Base-by-base conservation (phyloP, 2,888 invertebrate genomes). In the Pardosa pseudoannulata region DNA sequence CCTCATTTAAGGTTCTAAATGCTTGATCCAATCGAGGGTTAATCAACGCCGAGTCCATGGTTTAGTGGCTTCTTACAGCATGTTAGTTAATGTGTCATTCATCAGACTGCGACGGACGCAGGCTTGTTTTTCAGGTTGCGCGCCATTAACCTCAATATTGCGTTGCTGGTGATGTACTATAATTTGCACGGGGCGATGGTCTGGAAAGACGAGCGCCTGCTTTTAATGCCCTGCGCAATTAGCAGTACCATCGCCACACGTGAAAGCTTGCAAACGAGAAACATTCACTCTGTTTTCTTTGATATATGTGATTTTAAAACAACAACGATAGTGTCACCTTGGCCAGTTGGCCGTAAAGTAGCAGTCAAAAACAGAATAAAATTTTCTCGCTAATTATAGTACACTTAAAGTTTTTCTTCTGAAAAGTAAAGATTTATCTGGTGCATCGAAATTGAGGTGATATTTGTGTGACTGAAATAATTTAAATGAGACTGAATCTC, bases 91-190 rank as follows among this genome's bases (percentile, higher is more conserved):
- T 56, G 56, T 23, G 56, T 56, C 56, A 56, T 56, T 23, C 56
- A 56, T 56, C 56, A 56, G 56, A 19, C 19, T 56, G 56, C 19
- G 56, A 56, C 56, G 23, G 56, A 56, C 56, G 23, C 23, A 23
- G 56, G n/a, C 56, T 11, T 56, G 56, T 56, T 56, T 56, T 56
- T 56, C 56, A 56, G 56, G 56, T 56, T 56, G 56, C 56, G 56
- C 56, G 16, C 56, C 56, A 56, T 56, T 56, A 56, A 56, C 56
- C 56, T 56, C 56, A 23, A 56, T 56, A 56, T 56, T 23, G 19
- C 7, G 56, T 6, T 23, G 23, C 56, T 16, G 23, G 56, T 56
- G 23, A 23, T 23, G 56, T 56, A 56, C 56, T 56, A 23, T 56
- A 56, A 56, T 56, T 56, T 56, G 56, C 11, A 1, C 56, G 23